A percentile compares a stretch with the other conserved stretches of the same genome.
Conservation (phyloP, 1,140 invertebrate species). For the Bombus soroeensis region DNA sequence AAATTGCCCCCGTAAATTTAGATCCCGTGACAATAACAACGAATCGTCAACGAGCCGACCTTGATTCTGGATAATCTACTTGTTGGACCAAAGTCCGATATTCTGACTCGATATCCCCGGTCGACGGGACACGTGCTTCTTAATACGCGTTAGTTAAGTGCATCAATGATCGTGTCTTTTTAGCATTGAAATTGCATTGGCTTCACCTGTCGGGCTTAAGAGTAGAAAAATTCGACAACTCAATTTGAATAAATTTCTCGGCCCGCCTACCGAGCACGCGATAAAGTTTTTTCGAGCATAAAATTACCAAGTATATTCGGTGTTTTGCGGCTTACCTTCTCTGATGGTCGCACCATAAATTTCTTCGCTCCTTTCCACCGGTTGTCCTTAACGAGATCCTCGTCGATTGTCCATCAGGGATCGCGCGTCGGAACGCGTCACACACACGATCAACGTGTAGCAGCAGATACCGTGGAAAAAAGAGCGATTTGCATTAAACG, state of each 20-base stretch:
- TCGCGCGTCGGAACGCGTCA: not conserved
- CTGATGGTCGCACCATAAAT: conserved; percentile 17
- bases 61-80: conserved; percentile 39
- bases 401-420: not conserved
- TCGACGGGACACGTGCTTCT: conserved; percentile 26
- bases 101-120: not conserved
- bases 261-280: not conserved
- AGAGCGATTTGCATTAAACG: not conserved
- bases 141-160: conserved; percentile 21
- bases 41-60: conserved; percentile 1
- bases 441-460: not conserved
- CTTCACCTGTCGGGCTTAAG: not conserved
- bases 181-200: conserved; percentile 28
- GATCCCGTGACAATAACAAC: not conserved
- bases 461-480: not conserved
- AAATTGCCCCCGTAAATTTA: not conserved
- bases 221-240: conserved; percentile 35
- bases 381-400: conserved; percentile 22
- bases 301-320: conserved; percentile 22
- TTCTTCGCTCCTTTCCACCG: not conserved
- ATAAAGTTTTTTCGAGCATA: conserved; percentile 28
- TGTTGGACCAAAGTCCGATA: conserved; percentile 27
- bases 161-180: conserved; percentile 3
- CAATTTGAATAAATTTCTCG: conserved; percentile 54
- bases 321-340: conserved; percentile 34